Conservation (phyloP, 1,140 invertebrate genomes). For the Aphis gossypii region DNA sequence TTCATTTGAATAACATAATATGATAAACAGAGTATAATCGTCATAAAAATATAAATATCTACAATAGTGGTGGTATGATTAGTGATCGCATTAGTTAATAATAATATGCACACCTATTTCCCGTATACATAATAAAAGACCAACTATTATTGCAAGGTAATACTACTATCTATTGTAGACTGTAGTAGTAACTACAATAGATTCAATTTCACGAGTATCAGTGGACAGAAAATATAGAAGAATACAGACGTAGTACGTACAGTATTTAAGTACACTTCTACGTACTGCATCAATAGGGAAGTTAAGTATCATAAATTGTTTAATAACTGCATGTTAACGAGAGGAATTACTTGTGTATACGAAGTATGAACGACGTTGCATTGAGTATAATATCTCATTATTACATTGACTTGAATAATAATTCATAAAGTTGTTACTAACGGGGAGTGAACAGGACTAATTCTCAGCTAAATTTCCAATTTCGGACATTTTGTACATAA, state of each 20-base stretch:
- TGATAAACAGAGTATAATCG: background rate
- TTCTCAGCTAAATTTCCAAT: background rate
- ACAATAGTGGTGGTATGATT: background rate
- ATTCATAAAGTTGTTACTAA: background rate
- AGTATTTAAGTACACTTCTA: background rate
- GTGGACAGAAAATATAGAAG: background rate
- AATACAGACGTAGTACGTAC: background rate
- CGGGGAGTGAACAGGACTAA: background rate
- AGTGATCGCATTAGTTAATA: background rate
- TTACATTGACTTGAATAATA: background rate
- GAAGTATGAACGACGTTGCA: background rate
- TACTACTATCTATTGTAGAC: background rate
- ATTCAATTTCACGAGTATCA: background rate
- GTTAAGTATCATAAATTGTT: background rate
- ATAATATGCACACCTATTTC: background rate
- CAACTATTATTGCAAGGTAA: background rate
- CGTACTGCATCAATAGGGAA: background rate
- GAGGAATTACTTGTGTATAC: background rate
- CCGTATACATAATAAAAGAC: background rate
- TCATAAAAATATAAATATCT: background rate
- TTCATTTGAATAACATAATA: too few relatives aligned
- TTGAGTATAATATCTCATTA: background rate
- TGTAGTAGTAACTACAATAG: background rate
- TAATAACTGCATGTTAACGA: background rate
- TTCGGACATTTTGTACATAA: background rate